Conservation (phyloP, 2,888 invertebrate genomes). For the Hydriomena furcata region DNA sequence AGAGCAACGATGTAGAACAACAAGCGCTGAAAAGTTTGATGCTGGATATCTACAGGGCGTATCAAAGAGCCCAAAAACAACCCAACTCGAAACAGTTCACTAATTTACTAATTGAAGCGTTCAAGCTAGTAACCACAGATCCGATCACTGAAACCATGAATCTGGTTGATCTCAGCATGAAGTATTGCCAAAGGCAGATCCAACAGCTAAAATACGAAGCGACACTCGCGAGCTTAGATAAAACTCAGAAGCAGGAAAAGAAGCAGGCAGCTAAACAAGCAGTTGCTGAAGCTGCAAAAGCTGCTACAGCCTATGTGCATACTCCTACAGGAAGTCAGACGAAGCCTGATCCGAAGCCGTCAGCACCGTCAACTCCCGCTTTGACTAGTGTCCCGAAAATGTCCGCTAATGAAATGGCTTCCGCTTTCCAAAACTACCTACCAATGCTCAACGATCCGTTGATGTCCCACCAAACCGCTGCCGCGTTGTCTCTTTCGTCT, state of each 20-base stretch:
- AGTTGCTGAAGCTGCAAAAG: conserved; percentile 46
- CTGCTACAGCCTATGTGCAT: conserved; percentile 26
- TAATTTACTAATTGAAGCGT: conserved; percentile 87
- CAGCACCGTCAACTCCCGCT: conserved; percentile 37
- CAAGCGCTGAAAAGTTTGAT: conserved; percentile 77
- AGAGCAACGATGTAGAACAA: conserved; percentile 73
- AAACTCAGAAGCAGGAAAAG: conserved; percentile 65
- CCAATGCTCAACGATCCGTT: conserved; percentile 68
- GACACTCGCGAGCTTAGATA: conserved; percentile 64
- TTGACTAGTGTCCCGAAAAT: conserved; percentile 57
- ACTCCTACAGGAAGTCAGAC: conserved; percentile 32
- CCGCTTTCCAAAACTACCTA: conserved; percentile 68
- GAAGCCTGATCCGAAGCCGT: conserved; percentile 52
- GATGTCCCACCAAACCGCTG: conserved; percentile 66
- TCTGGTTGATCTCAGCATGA: conserved; percentile 86
- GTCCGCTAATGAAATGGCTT: conserved; percentile 64
- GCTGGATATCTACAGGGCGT: conserved; percentile 86
- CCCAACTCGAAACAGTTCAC: conserved; percentile 83
- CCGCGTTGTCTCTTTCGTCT: conserved; percentile 59
- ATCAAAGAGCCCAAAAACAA: conserved; percentile 87
- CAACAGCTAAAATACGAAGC: conserved; percentile 83
- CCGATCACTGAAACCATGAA: conserved; percentile 85
- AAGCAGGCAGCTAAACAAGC: conserved; percentile 57
- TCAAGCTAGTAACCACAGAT: conserved; percentile 85
- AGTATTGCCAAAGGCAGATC: conserved; percentile 87